phyloP scores from a whole-genome alignment of 2,113 vertebrate genomes.

The Festucalex cinctus region DNA sequence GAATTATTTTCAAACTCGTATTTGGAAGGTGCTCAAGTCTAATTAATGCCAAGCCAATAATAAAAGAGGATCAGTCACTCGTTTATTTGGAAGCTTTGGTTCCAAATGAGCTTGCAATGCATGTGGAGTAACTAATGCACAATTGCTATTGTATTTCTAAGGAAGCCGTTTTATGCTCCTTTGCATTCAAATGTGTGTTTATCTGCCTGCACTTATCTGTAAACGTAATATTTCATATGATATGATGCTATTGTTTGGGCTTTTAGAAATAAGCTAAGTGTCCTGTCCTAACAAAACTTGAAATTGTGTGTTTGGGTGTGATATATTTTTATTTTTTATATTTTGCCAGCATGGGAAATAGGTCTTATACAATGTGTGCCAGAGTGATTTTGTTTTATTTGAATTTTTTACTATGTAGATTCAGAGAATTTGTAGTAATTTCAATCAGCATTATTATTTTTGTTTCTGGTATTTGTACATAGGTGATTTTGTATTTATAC shows the following conservation, averaged over 20 bases:
- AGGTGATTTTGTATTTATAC: constrained; percentile 76
- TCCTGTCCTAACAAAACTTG: constrained; percentile 72
- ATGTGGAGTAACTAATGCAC: constrained; percentile 16
- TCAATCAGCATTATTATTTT: constrained; percentile 49
- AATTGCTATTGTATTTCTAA: constrained; percentile 52
- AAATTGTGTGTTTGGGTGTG: constrained; percentile 39
- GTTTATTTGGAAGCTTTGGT: constrained; percentile 43
- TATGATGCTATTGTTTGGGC: constrained; percentile 35
- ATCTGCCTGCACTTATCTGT: not conserved
- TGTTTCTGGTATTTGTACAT: constrained; percentile 68
- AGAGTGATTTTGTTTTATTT: constrained; percentile 27
- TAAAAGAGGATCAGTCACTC: not conserved
- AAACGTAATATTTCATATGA: constrained; percentile 10
- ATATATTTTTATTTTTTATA: not conserved
- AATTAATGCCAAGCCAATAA: not conserved
- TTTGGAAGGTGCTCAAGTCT: constrained; percentile 14
- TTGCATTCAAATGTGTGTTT: not conserved
- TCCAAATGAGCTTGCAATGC: constrained; percentile 8
- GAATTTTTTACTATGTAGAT: constrained; percentile 38
- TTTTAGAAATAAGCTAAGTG: constrained; percentile 65
- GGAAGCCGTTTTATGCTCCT: not conserved
- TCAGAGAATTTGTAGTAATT: constrained; percentile 52
- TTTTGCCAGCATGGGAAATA: constrained; percentile 33
- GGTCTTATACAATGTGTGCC: constrained; percentile 35
- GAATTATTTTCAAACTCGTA: not conserved